phyloP scores from a whole-genome alignment of 2,113 vertebrate genomes.

The Tupaia tana region DNA sequence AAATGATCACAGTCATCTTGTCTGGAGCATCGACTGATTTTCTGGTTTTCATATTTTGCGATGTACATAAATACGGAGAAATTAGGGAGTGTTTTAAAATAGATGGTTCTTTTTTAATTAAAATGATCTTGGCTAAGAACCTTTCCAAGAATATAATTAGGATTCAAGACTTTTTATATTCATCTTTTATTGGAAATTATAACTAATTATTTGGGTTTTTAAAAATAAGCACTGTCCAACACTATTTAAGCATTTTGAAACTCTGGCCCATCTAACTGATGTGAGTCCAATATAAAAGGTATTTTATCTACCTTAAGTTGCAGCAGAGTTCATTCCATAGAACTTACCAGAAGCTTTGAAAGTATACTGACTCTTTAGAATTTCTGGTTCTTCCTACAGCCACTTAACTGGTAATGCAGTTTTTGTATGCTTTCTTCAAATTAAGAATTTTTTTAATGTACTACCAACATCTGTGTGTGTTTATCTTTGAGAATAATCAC shows the following conservation, averaged over 20 bases:
- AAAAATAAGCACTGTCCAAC: constrained; percentile 28
- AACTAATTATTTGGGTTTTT: constrained; percentile 29
- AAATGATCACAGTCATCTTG: neutral
- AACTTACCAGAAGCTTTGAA: constrained; percentile 41
- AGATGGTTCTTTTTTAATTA: constrained; percentile 45
- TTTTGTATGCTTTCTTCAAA: constrained; percentile 74
- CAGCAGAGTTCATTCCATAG: constrained; percentile 31
- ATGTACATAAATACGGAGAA: constrained; percentile 45
- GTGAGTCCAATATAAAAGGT: constrained; percentile 1
- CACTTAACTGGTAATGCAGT: constrained; percentile 56
- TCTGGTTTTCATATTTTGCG: constrained; percentile 51
- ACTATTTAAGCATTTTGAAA: constrained; percentile 12
- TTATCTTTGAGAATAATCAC: constrained; percentile 82
- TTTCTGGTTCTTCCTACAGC: constrained; percentile 67
- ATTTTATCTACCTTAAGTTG: constrained; percentile 32
- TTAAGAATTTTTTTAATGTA: constrained; percentile 75
- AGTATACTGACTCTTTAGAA: constrained; percentile 51
- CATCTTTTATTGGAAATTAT: constrained; percentile 43
- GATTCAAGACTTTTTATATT: constrained; percentile 39
- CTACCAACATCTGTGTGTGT: constrained; percentile 80
- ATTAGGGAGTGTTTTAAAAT: constrained; percentile 51
- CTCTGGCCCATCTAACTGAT: constrained; percentile 31
- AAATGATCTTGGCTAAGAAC: constrained; percentile 45
- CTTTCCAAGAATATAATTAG: constrained; percentile 62
- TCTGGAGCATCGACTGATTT: neutral